These are phyloP conservation scores for Dryocosmus kuriphilus DNA, from an alignment of 2,888 invertebrate species.

Conservation along the genomic window DNA sequence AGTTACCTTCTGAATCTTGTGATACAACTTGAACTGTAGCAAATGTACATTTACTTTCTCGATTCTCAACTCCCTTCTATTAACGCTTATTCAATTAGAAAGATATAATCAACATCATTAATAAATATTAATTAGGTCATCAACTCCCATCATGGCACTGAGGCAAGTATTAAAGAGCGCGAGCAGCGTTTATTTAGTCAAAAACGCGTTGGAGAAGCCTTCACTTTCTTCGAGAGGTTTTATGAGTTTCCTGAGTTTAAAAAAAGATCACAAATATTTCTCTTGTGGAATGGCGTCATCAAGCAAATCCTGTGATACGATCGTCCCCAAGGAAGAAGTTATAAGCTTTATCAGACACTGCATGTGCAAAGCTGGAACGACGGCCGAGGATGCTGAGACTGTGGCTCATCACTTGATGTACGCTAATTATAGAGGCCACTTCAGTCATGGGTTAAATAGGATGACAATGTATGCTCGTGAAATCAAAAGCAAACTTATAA, in stretches of 20 bases:
- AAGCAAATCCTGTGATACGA: constrained; percentile 55
- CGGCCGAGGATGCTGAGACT: constrained; percentile 81
- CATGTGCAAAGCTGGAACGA: constrained; percentile 83
- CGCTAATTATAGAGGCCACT: constrained; percentile 91
- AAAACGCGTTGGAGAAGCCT: not conserved
- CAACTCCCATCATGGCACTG: not conserved
- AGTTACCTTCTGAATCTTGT: not conserved
- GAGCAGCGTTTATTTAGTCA: constrained; percentile 17
- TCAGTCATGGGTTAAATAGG: constrained; percentile 92
- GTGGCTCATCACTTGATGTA: constrained; percentile 85
- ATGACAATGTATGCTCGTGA: constrained; percentile 90
- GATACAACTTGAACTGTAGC: too few relatives aligned
- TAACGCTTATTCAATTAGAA: not conserved
- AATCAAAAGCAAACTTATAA: constrained; percentile 82
- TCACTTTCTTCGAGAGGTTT: not conserved
- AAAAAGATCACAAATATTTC: constrained; percentile 20
- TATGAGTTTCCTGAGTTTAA: not conserved
- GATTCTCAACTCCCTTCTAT: not conserved
- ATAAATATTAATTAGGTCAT: constrained; percentile 14
- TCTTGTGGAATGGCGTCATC: constrained; percentile 45
- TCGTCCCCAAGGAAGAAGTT: constrained; percentile 80
- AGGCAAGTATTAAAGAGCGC: not conserved
- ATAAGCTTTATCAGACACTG: constrained; percentile 83
- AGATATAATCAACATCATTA: not conserved
- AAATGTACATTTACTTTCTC: not conserved